Base-by-base conservation (phyloP, 2,113 vertebrate species). In the Esox niger region DNA sequence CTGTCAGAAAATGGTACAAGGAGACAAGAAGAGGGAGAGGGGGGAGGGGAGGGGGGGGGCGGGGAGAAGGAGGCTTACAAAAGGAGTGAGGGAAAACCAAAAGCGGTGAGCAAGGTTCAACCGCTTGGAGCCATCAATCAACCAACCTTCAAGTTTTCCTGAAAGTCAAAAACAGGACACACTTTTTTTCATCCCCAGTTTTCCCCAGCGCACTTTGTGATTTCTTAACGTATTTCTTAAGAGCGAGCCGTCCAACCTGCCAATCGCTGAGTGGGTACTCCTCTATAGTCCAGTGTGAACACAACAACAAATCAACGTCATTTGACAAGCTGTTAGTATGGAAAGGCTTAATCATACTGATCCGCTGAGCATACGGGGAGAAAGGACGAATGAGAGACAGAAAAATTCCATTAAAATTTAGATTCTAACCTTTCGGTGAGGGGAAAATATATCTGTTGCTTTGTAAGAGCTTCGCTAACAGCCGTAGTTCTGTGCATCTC, bases 1-100 rank as follows among this genome's bases (percentile, higher is more conserved):
- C 84, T 85, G 84, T 86, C 86, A 86, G 70, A 79, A 80, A 86
- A 81, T 58, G 68, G 75, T 76, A 62, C 70, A 26, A 4, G 64
- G 81, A 67, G 78, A 74, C n/a, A 64, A 63, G 73, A 63, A 32
- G 64, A 31, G 63, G 30, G 64, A 65, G 15, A 21, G 25, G 56
- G 71, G 67, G 60, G 5, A 10, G 63, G 68, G 60, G 78, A 74
- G 74, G 75, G 77, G 70, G 68, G 47, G 69, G 79, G 74, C 49
- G 74, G 68, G 70, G 68, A 64, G 79, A 73, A 74, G 75, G 70
- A 46, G 73, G 26, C 13, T 8, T 25, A 49, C 38, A 69, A 55
- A 81, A 62, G 29, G 70, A 73, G 75, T 25, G 69, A 68, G 73
- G 60, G 57, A 62, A 64, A 64, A 63, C 57, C 67, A 68, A n/a